These are phyloP conservation scores for Loriculus beryllinus DNA, from an alignment of 2,797 vertebrate species.

Conservation along the genomic window DNA sequence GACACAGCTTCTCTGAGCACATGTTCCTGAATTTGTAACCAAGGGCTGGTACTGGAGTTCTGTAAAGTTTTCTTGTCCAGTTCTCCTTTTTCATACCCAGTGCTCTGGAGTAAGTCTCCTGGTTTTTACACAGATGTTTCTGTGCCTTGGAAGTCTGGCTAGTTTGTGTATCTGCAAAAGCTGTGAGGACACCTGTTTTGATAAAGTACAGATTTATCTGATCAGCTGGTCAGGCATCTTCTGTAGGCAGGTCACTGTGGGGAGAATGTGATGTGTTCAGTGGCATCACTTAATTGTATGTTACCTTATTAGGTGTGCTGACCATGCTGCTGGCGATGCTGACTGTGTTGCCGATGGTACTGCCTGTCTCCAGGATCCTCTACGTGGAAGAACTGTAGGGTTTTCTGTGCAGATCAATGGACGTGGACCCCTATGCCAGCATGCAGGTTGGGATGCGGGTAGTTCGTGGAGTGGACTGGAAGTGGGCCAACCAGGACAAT, in stretches of 20 bases:
- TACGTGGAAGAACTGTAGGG: neutral
- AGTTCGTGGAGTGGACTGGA: slow-evolving; percentile 95
- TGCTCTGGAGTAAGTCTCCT: neutral
- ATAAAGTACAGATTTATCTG: neutral
- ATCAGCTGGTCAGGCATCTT: neutral
- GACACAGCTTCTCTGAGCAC: neutral
- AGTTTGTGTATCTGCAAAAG: neutral
- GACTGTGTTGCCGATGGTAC: neutral
- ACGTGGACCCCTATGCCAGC: slow-evolving; percentile 77
- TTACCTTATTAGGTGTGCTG: neutral
- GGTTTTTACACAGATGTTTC: neutral
- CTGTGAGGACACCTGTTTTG: neutral
- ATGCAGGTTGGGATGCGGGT: slow-evolving; percentile 99
- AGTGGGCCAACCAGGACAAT: slow-evolving; percentile 95
- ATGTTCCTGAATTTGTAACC: neutral
- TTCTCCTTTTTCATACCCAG: neutral
- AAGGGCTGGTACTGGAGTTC: neutral
- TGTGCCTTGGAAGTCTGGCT: neutral
- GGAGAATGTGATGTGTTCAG: too few species aligned
- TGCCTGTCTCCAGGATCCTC: neutral
- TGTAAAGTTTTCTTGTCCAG: neutral
- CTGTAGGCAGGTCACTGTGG: neutral
- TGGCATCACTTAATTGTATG: neutral
- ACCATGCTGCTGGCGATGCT: neutral
- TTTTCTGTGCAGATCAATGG: slow-evolving; percentile 39